Evolutionary conservation across 2,113 vertebrate genomes (phyloP).

Genomic region (Panurus biarmicus): DNA sequence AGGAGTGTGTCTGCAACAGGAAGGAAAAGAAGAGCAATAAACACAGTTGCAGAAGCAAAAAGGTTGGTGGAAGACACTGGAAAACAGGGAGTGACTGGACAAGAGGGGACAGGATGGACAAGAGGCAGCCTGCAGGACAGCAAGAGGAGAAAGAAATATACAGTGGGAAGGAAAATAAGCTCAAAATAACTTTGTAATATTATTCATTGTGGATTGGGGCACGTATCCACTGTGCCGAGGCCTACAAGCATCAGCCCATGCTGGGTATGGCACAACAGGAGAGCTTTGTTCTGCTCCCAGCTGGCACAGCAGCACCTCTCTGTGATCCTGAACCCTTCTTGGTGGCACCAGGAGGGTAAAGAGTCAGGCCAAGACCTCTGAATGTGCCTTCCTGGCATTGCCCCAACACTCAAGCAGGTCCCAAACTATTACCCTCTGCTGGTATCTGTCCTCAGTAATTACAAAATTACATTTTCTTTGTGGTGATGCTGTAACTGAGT

Average conservation of each 20-base stretch:
- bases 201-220: neutral
- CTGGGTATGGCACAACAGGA: neutral
- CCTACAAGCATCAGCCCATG: neutral
- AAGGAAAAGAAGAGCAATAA: neutral
- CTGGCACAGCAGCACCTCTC: neutral
- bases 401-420: neutral
- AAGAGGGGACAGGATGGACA: neutral
- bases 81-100: neutral
- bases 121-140: neutral
- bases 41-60: neutral
- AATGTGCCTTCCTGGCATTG: neutral
- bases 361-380: neutral
- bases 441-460: neutral
- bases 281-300: neutral
- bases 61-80: neutral
- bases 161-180: neutral
- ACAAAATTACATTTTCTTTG: neutral
- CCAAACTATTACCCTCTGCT: neutral
- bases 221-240: fast-evolving
- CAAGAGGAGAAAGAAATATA: neutral
- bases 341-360: neutral
- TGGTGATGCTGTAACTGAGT: neutral
- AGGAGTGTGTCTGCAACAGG: neutral
- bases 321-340: neutral
- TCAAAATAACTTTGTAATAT: neutral